Evolutionary conservation across 2,113 vertebrate genomes (phyloP).

Genomic region (Arizona elegans): DNA sequence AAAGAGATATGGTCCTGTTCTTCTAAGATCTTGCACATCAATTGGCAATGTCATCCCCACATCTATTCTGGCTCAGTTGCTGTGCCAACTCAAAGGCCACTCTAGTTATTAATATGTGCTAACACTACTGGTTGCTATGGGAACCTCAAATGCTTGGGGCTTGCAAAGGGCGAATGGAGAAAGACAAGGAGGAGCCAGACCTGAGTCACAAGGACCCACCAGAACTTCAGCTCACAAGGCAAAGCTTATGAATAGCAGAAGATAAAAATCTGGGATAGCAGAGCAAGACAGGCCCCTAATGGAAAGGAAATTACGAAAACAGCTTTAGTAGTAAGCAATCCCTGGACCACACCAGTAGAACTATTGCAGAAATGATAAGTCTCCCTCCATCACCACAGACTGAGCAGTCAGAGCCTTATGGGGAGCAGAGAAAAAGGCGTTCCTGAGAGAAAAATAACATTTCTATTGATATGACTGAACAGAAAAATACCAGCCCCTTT

Average conservation of each 20-base stretch:
- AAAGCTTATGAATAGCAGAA: not conserved
- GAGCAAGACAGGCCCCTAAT: not conserved
- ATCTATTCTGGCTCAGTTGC: slow-evolving; percentile 67
- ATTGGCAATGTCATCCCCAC: slow-evolving; percentile 36
- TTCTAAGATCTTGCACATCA: slow-evolving; percentile 38
- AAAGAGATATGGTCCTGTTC: not conserved
- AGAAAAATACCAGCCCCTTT: not conserved
- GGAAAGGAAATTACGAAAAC: not conserved
- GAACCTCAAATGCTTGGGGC: slow-evolving; percentile 51
- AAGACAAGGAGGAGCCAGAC: slow-evolving; percentile 38
- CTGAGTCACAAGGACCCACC: slow-evolving; percentile 35
- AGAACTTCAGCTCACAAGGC: slow-evolving; percentile 25
- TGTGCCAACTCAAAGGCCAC: slow-evolving; percentile 66
- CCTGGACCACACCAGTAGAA: not conserved
- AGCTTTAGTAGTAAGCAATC: not conserved
- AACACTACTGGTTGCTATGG: slow-evolving; percentile 61
- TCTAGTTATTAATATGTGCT: slow-evolving; percentile 66
- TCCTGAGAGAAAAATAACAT: not conserved
- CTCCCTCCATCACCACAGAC: not conserved
- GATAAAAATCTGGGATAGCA: not conserved
- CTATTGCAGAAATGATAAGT: not conserved
- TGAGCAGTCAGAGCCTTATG: not conserved
- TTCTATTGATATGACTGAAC: not conserved
- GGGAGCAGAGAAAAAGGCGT: not conserved
- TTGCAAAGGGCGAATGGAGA: slow-evolving; percentile 52